phyloP scores from a whole-genome alignment of 2,888 invertebrate genomes.

The Drosophila anomelani region DNA sequence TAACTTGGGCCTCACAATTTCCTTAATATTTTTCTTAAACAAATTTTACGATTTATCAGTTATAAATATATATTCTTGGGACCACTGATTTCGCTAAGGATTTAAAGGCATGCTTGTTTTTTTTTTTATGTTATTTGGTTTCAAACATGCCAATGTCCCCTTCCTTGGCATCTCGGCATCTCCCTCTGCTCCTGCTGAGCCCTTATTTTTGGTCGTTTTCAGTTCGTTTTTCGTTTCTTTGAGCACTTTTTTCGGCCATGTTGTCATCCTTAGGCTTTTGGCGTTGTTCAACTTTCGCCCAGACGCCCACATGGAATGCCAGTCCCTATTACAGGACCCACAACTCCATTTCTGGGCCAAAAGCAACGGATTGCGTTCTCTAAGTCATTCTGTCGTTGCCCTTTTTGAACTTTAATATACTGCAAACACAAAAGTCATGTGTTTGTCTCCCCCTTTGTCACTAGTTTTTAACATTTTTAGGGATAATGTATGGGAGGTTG shows the following conservation, averaged over 20 bases:
- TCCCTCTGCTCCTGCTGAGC: conserved; percentile 11
- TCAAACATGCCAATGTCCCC: conserved; percentile 42
- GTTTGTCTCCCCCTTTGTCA: conserved; percentile 16
- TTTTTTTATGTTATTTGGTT: not conserved
- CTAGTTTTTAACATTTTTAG: not conserved
- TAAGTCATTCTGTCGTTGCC: conserved; percentile 48
- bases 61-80: not conserved
- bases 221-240: conserved; percentile 30
- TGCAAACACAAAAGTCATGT: conserved; percentile 45
- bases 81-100: not conserved
- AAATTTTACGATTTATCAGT: not conserved
- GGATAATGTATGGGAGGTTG: not conserved
- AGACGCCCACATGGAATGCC: conserved; percentile 53
- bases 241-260: conserved; percentile 31
- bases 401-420: conserved; percentile 55
- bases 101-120: conserved; percentile 28
- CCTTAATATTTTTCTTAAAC: not conserved
- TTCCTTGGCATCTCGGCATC: conserved; percentile 18
- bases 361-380: conserved; percentile 25
- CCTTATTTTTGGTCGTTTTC: conserved; percentile 15
- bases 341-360: conserved; percentile 9
- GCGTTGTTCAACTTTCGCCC: conserved; percentile 58
- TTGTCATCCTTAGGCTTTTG: conserved; percentile 66
- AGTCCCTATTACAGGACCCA: conserved; percentile 14
- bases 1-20: not conserved